phyloP scores from a whole-genome alignment of 2,888 invertebrate species.

The Tubulanus polymorphus region DNA sequence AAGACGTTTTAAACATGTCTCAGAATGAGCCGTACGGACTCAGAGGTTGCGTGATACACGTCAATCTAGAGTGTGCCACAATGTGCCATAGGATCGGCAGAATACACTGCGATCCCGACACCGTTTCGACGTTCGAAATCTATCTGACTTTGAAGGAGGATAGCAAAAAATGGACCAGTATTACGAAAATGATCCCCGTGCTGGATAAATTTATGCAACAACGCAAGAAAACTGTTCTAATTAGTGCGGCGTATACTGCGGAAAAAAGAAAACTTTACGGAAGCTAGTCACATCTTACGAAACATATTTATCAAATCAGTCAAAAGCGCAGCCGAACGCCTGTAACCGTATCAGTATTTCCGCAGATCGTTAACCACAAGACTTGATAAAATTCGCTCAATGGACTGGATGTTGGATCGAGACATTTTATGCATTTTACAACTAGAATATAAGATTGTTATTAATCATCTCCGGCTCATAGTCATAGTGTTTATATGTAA shows the following conservation, averaged over 20 bases:
- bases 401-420: no score
- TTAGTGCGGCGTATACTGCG: conserved; percentile 82
- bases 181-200: conserved; percentile 69
- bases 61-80: conserved; percentile 65
- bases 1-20: conserved; percentile 75
- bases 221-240: conserved; percentile 61
- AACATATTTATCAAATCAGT: no score
- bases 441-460: no score
- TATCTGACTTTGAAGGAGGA: conserved; percentile 83
- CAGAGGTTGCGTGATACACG: conserved; percentile 75
- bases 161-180: conserved; percentile 77
- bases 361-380: no score
- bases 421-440: no score
- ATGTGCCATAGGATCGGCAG: conserved; percentile 67
- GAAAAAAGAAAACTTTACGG: conserved; percentile 90
- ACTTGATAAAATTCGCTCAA: no score
- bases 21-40: conserved; percentile 87
- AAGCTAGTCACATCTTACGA: no score
- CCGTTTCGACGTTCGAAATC: conserved; percentile 86
- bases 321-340: no score
- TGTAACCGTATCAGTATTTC: no score
- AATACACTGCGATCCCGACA: conserved; percentile 79
- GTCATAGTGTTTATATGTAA: no score
- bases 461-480: no score
- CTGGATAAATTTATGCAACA: conserved; percentile 30